Base-by-base conservation (phyloP, 2,888 invertebrate species). In the Pristionchus fissidentatus region DNA sequence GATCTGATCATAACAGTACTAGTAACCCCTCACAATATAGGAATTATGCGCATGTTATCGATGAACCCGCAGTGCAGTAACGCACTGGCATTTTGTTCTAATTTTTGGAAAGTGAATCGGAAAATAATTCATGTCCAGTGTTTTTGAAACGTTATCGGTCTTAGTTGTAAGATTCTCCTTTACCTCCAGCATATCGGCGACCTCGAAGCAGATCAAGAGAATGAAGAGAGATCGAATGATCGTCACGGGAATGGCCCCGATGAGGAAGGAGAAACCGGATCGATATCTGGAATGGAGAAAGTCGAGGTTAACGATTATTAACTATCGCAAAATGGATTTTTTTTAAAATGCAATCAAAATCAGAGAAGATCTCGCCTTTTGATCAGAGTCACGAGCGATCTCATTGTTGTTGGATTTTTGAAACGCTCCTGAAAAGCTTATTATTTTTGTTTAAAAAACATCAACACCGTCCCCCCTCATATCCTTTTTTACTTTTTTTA, bases 131-230 rank as follows among this genome's bases (percentile, higher is more conserved):
- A n/a, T n/a, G n/a, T n/a, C n/a, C n/a, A n/a, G n/a, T n/a, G n/a
- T n/a, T n/a, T n/a, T n/a, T n/a, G n/a, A n/a, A n/a, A n/a, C n/a
- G n/a, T n/a, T 13, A 52, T 22, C 52, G 52, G 52, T 19, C 22
- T 52, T 52, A 15, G 19, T 52, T 29, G 62, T 62, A 52, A 15
- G 19, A 52, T 19, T n/a, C n/a, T n/a, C n/a, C 1, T 19, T 29
- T 43, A 90, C 89, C 85, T 91, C 91, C 19, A 91, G 83, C 26
- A 91, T 88, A 1, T 90, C 90, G 3, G 91, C 88, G 8, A 91
- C 89, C 87, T 91, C 88, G 86, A 91, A 91, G 84, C 91, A 91
- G 26, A 91, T 90, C 10, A 91, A 86, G 1, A 91, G 85, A 60
- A 90, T 90, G 87, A 91, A 90, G 15, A 90, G 84, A 0, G 90